Conservation (phyloP, 2,797 vertebrate genomes). For the Poeciliopsis paucimaculata region DNA sequence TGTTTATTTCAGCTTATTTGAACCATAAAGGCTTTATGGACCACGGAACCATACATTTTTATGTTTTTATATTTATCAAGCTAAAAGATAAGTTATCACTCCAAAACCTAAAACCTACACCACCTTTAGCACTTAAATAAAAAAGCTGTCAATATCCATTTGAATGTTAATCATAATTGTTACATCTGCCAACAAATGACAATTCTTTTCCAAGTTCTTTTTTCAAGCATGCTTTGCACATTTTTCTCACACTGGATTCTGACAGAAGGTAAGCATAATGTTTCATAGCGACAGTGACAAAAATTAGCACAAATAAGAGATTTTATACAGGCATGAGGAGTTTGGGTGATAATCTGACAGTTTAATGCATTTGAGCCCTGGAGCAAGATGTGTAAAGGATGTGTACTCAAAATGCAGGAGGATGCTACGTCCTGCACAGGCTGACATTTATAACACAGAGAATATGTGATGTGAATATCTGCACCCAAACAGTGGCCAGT, state of each 20-base stretch:
- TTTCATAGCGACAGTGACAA: not conserved
- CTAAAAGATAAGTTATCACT: not conserved
- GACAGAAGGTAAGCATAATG: not conserved
- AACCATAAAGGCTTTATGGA: not conserved
- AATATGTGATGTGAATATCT: not conserved
- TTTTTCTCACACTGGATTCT: not conserved
- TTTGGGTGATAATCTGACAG: not conserved
- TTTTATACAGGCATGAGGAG: not conserved
- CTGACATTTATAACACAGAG: not conserved
- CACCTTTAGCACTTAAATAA: not conserved
- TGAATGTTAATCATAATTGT: not conserved
- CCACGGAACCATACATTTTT: not conserved
- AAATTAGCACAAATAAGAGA: slow-evolving; percentile 8
- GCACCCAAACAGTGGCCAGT: not conserved
- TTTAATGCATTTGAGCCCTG: slow-evolving; percentile 2
- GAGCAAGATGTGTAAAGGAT: slow-evolving; percentile 3
- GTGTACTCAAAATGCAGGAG: not conserved
- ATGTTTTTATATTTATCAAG: not conserved
- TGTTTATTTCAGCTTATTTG: not conserved
- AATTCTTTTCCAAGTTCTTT: not conserved
- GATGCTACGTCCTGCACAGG: not conserved
- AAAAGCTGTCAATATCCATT: not conserved
- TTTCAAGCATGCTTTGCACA: not conserved
- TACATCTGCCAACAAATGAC: not conserved
- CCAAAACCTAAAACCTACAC: not conserved